Evolutionary conservation across 2,113 vertebrate genomes (phyloP).

Genomic region (Tympanuchus pallidicinctus): DNA sequence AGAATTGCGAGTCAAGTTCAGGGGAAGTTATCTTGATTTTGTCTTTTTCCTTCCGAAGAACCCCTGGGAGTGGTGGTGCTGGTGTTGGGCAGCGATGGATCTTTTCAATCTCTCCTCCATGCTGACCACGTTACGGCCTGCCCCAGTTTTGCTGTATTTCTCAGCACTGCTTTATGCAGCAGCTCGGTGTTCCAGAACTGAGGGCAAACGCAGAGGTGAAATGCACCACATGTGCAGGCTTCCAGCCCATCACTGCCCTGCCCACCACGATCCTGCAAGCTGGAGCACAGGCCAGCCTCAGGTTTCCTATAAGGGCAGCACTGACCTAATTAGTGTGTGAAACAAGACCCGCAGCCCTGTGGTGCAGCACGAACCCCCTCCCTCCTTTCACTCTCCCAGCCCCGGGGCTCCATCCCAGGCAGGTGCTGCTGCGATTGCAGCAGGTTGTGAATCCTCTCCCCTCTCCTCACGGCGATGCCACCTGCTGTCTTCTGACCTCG

Average conservation of each 20-base stretch:
- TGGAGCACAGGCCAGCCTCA: background rate
- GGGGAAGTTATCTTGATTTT: background rate
- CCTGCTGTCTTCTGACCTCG: conserved; percentile 71
- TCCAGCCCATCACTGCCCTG: fast-evolving
- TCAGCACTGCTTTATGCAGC: background rate
- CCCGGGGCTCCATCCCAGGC: conserved; percentile 39
- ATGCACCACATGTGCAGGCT: background rate
- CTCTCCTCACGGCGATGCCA: conserved; percentile 36
- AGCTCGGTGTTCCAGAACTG: background rate
- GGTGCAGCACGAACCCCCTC: background rate
- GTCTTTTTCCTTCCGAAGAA: background rate
- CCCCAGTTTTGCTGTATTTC: background rate
- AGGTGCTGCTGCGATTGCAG: conserved; percentile 57
- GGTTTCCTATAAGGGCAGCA: background rate
- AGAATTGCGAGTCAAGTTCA: background rate
- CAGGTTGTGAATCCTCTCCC: conserved; percentile 53
- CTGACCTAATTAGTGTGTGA: conserved; percentile 60
- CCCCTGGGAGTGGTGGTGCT: background rate
- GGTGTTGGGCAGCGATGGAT: background rate
- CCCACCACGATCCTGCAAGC: background rate
- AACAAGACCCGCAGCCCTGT: background rate
- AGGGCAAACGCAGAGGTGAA: background rate
- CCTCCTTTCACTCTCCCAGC: conserved; percentile 17
- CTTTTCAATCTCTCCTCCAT: background rate
- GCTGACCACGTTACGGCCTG: background rate